Conservation (phyloP, 2,113 vertebrate genomes). For the Notiomystis cincta region DNA sequence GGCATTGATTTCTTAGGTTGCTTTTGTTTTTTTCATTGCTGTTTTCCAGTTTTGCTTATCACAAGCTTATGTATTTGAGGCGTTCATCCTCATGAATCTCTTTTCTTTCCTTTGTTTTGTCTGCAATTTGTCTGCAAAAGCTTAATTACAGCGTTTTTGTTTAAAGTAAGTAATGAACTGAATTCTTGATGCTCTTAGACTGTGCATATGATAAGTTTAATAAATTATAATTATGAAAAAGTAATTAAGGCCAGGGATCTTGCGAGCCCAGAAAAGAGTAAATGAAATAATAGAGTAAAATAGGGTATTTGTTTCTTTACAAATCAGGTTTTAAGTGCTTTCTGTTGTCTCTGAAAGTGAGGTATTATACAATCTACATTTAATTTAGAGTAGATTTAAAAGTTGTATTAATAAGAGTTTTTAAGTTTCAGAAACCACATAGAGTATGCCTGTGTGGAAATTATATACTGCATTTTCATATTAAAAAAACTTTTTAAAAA, state of each 20-base stretch:
- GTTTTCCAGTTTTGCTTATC: not conserved
- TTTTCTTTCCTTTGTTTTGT: not conserved
- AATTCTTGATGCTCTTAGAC: not conserved
- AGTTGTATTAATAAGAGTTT: not conserved
- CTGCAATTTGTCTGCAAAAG: not conserved
- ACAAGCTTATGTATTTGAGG: not conserved
- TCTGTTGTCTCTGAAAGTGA: not conserved
- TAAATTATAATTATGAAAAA: not conserved
- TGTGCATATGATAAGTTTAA: not conserved
- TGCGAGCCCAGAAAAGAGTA: not conserved
- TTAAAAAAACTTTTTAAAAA: not conserved
- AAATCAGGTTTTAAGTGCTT: not conserved
- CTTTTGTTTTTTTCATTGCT: not conserved
- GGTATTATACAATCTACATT: not conserved
- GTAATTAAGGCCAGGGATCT: not conserved
- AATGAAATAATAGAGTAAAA: not conserved
- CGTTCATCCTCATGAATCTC: accelerated
- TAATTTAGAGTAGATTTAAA: not conserved
- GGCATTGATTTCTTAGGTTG: accelerated
- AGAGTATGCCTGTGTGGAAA: not conserved
- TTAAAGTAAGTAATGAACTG: not conserved
- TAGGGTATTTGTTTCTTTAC: not conserved
- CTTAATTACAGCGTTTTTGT: not conserved
- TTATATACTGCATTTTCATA: not conserved
- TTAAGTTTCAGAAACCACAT: not conserved